These are phyloP conservation scores for Spilogale gracilis DNA, from an alignment of 2,113 vertebrate species.

Conservation along the genomic window DNA sequence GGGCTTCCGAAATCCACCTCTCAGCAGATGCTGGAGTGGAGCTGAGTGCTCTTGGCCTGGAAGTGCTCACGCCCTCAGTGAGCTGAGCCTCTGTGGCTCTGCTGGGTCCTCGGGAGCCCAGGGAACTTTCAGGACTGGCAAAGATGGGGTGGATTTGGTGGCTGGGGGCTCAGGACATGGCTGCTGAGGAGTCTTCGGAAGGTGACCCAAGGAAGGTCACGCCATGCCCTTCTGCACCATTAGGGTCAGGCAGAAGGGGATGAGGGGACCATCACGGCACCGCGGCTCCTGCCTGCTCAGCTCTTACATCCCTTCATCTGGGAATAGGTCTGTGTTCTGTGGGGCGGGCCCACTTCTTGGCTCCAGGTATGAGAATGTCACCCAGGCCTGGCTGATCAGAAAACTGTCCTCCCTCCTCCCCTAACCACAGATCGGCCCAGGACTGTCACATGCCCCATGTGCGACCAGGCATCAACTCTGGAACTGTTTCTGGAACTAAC, in stretches of 20 bases:
- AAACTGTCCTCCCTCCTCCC: background rate
- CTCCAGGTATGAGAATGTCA: background rate
- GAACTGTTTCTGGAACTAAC: background rate
- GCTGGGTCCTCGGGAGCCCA: background rate
- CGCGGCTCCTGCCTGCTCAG: background rate
- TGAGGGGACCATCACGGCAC: fast-evolving
- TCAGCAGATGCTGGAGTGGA: background rate
- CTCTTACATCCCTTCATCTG: background rate
- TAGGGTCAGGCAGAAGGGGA: background rate
- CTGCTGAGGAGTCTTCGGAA: background rate
- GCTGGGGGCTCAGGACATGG: background rate
- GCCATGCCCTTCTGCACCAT: fast-evolving
- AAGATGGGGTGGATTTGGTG: background rate
- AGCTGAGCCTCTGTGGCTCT: background rate
- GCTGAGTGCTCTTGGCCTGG: background rate
- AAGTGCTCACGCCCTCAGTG: background rate
- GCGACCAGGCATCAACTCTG: background rate
- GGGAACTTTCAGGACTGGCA: background rate
- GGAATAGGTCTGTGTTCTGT: background rate
- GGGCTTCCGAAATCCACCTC: background rate
- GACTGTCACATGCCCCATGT: background rate
- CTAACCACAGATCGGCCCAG: background rate
- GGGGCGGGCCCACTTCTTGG: background rate
- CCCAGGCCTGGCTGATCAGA: background rate
- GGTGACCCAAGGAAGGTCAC: background rate